These are phyloP conservation scores for Rhagoletis zephyria DNA, from an alignment of 1,140 invertebrate genomes.

Conservation along the genomic window DNA sequence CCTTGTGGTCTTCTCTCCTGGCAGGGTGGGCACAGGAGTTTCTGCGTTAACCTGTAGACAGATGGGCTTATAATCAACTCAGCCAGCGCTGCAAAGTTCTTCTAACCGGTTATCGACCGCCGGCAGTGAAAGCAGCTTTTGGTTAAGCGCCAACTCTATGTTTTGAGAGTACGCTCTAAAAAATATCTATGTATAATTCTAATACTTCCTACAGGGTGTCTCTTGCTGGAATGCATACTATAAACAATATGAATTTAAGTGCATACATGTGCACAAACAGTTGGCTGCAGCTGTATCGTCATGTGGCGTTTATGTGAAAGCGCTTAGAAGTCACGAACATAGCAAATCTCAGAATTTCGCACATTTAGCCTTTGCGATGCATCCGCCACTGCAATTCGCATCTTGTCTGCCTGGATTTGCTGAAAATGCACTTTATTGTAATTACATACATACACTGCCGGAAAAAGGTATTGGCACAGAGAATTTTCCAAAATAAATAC, in stretches of 20 bases:
- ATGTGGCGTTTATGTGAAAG: constrained; percentile 23
- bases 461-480: too few relatives aligned
- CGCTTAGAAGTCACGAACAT: constrained; percentile 43
- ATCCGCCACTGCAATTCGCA: background rate
- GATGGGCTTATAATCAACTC: too few relatives aligned
- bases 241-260: background rate
- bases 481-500: too few relatives aligned
- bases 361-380: constrained; percentile 35
- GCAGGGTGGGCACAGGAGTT: too few relatives aligned
- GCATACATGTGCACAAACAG: background rate
- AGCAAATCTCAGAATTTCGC: constrained; percentile 27
- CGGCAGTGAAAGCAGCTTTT: too few relatives aligned
- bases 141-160: too few relatives aligned
- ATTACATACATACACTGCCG: background rate
- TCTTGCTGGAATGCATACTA: background rate
- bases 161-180: too few relatives aligned
- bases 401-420: background rate
- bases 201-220: background rate
- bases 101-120: too few relatives aligned
- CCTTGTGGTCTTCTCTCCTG: too few relatives aligned
- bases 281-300: background rate
- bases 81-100: background rate
- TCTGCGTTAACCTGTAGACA: too few relatives aligned
- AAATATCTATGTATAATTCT: background rate
- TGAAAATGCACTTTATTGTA: background rate